Percentiles rank a stretch among this genome's conserved stretches.
Evolutionary conservation across 1,140 invertebrate species (phyloP).

Genomic region (Ericerus pela): DNA sequence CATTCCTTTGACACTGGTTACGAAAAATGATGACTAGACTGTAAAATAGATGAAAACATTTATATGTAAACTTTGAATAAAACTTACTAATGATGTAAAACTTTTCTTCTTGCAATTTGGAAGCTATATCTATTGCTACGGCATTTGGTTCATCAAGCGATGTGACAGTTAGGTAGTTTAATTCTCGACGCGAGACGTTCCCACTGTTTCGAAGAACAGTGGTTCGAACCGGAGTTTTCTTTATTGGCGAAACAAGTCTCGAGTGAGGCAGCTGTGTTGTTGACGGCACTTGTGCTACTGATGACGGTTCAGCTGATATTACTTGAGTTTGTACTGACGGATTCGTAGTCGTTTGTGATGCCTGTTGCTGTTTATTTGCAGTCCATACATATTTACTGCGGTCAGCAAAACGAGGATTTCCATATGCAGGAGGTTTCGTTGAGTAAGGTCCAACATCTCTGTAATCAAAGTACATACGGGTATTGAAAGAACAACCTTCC

Average conservation of each 20-base stretch:
- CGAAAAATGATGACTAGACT: not conserved
- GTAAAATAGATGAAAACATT: not conserved
- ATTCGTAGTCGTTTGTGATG: not conserved
- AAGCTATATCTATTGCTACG: not conserved
- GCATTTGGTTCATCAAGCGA: not conserved
- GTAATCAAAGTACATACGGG: not conserved
- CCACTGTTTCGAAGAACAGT: not conserved
- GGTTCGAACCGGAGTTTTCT: not conserved
- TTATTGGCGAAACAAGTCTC: not conserved
- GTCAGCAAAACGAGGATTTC: not conserved
- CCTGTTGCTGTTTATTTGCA: not conserved
- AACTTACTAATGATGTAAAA: not conserved
- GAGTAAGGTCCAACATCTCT: not conserved
- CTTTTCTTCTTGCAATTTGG: not conserved
- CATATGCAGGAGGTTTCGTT: not conserved
- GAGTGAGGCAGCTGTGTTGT: not conserved
- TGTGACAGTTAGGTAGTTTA: not conserved
- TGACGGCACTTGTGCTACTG: not conserved
- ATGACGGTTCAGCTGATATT: not conserved
- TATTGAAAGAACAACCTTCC: not conserved
- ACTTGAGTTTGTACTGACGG: not conserved
- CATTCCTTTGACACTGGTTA: no score
- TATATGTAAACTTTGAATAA: not conserved
- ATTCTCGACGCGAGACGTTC: not conserved
- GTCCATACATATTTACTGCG: slow-evolving; percentile 6